Evolutionary conservation across 1,140 invertebrate species (phyloP), one percentile per base, ranked within the genome.

Genomic region (Ectropis grisescens): DNA sequence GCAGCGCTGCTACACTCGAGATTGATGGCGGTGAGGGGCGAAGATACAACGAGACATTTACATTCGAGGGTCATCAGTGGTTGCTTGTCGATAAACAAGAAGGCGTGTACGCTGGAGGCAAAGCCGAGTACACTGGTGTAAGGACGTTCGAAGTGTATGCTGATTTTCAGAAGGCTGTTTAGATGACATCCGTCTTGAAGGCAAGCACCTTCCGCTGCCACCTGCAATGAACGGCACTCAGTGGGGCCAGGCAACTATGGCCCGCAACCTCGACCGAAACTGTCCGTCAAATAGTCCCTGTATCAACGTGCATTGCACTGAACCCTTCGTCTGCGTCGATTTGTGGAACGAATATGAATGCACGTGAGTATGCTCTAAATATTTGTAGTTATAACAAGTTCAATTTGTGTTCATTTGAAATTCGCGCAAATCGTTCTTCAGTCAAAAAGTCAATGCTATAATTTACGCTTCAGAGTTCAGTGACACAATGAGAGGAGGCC

Each of bases 321-420:
- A 93, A 54, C 93, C 94, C n/a, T 96, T 97, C 70, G 93, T 95
- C 48, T 99, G 97, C 81, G 92, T 96, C 15, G 96, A 98, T 81
- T 87, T 98, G 0, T 99, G 96, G 96, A 95, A 94, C 78, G 91
- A 94, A 80, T 95, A 95, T 58, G 96, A 98, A 60, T 99, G 96
- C 94, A 96, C 94, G 96, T 98, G 84, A 91, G 93, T 90, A 60
- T 64, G 39, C n/a, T 58, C 23, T 29, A n/a, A n/a, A 47, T 43
- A 11, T 23, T 29, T 40, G 13, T 37, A 9, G 13, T 30, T n/a
- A n/a, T 29, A 27, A 30, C n/a, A 14, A 33, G 28, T 37, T 23
- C 28, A 23, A 32, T 32, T 38, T 24, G 25, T 29, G 11, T 28
- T 37, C 13, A 31, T 45, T 22, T 22, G 19, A 22, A 22, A 22